phyloP scores from a whole-genome alignment of 2,113 vertebrate genomes.

The Aptenodytes patagonicus region DNA sequence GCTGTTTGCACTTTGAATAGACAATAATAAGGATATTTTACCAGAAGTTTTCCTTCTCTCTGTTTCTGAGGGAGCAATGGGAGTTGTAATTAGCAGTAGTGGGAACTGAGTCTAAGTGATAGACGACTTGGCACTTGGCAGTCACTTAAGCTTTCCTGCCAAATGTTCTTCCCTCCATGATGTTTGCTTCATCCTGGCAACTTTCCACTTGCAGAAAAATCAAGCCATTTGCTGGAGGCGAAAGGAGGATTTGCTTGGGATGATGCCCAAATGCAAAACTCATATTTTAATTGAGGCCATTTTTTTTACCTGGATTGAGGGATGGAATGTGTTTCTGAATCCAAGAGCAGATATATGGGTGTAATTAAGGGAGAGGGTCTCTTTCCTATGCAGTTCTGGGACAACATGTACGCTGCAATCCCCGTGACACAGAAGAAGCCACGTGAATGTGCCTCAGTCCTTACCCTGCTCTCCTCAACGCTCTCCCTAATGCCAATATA shows the following conservation, averaged over 20 bases:
- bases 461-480: neutral
- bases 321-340: neutral
- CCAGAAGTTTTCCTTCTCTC: neutral
- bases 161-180: constrained; percentile 42
- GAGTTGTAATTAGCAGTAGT: constrained; percentile 51
- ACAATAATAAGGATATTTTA: neutral
- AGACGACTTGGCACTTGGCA: constrained; percentile 55
- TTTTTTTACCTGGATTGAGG: constrained; percentile 17
- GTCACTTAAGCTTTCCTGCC: neutral
- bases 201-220: constrained; percentile 34
- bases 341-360: neutral
- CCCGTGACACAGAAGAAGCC: neutral
- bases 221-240: constrained; percentile 27
- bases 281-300: neutral
- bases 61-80: neutral
- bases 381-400: neutral
- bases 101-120: constrained; percentile 18
- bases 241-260: constrained; percentile 24
- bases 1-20: neutral
- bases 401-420: neutral
- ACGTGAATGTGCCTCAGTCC: neutral
- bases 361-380: neutral
- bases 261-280: constrained; percentile 1
- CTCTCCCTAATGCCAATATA: neutral
- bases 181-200: constrained; percentile 49